Conservation (phyloP, 2,113 vertebrate genomes). For the Cinclus mexicanus region DNA sequence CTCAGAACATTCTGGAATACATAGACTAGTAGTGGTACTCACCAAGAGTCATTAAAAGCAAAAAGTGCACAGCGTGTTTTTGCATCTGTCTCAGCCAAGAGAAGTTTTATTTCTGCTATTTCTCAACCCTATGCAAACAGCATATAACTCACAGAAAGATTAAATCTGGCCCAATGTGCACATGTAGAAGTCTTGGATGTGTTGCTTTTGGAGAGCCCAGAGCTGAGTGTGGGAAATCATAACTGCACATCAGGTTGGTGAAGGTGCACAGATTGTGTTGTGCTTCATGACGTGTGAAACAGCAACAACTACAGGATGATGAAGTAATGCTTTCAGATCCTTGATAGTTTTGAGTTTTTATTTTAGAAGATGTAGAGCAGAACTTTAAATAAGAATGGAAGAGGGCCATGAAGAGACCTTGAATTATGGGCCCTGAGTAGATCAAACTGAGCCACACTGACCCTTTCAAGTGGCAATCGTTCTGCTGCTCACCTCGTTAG, state of each 20-base stretch:
- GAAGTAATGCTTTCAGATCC: neutral
- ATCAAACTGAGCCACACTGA: neutral
- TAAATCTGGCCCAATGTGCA: neutral
- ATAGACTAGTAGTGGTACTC: neutral
- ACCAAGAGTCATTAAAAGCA: neutral
- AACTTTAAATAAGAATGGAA: neutral
- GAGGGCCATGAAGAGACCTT: neutral
- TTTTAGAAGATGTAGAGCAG: neutral
- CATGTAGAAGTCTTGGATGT: neutral
- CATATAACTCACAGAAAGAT: neutral
- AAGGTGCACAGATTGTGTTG: neutral
- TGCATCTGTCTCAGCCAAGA: neutral
- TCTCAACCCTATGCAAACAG: neutral
- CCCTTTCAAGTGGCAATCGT: neutral
- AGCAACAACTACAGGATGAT: neutral
- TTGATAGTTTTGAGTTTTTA: neutral
- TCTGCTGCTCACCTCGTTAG: neutral
- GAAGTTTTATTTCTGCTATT: constrained; percentile 12
- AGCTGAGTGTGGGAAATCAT: neutral
- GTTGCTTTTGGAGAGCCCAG: neutral
- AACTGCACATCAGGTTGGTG: neutral
- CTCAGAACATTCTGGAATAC: neutral
- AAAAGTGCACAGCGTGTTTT: neutral
- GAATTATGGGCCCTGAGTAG: neutral
- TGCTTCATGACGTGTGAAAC: neutral